phyloP scores from a whole-genome alignment of 2,113 vertebrate genomes.

The Thamnaconus septentrionalis region DNA sequence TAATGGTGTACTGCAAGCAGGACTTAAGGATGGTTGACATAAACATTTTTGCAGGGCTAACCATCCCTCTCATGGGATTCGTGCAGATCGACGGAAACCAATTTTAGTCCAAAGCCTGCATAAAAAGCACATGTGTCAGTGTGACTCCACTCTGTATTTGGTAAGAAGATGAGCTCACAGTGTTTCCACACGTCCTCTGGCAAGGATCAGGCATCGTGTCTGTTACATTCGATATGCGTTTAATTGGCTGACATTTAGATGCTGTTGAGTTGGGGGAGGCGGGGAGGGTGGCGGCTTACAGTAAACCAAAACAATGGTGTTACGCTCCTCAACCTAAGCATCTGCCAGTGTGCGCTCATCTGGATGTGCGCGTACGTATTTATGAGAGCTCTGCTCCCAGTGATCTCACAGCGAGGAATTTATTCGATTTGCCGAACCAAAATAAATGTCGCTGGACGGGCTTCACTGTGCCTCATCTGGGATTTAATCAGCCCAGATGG shows the following conservation, averaged over 20 bases:
- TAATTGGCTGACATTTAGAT: slow-evolving; percentile 16
- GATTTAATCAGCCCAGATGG: slow-evolving; percentile 59
- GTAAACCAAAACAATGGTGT: no score
- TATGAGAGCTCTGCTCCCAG: slow-evolving; percentile 52
- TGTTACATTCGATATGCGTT: background rate
- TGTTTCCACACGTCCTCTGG: background rate
- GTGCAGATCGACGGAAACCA: background rate
- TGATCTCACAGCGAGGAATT: slow-evolving; percentile 61
- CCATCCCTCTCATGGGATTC: no score
- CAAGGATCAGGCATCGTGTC: background rate
- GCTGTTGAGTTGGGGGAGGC: slow-evolving; percentile 7
- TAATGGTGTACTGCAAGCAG: no score
- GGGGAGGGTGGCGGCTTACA: no score
- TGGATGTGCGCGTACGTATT: slow-evolving; percentile 31
- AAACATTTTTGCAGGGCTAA: no score
- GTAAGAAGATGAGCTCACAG: background rate
- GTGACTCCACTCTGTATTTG: background rate
- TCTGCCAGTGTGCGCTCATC: slow-evolving; percentile 42
- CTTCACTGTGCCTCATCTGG: slow-evolving; percentile 52
- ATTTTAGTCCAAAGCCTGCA: background rate
- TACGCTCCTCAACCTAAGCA: slow-evolving; percentile 26
- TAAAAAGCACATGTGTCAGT: background rate
- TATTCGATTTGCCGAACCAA: slow-evolving; percentile 60
- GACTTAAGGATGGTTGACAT: no score
- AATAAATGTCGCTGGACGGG: slow-evolving; percentile 59